phyloP scores from a whole-genome alignment of 1,140 invertebrate genomes.

The Araneus ventricosus region DNA sequence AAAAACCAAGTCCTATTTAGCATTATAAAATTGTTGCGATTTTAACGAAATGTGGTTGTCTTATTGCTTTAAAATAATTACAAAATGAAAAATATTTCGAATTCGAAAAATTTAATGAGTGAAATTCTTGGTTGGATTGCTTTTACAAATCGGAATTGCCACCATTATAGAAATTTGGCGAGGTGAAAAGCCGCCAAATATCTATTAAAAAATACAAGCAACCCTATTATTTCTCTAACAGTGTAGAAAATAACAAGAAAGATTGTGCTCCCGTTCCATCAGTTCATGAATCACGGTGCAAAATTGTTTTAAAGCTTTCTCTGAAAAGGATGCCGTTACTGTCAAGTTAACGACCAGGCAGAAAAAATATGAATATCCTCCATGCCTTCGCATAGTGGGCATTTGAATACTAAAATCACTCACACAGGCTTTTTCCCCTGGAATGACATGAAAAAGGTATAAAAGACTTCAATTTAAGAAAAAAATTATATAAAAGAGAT shows the following conservation, averaged over 20 bases:
- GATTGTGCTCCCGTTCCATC: background rate
- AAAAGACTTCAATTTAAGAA: background rate
- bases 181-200: background rate
- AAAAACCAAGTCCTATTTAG: no score
- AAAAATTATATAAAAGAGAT: background rate
- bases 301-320: conserved; percentile 45
- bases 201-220: background rate
- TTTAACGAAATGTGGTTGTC: no score
- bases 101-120: no score
- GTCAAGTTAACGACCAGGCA: conserved; percentile 25
- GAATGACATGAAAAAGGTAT: background rate
- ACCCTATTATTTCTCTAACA: background rate
- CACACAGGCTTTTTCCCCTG: background rate
- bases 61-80: no score
- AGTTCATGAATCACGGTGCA: conserved; percentile 42
- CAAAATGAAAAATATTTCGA: no score
- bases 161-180: background rate
- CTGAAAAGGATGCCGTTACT: conserved; percentile 41
- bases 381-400: background rate
- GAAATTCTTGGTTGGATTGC: no score
- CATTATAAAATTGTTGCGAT: no score
- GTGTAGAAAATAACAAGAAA: background rate
- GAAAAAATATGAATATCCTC: conserved; percentile 14
- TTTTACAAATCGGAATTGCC: no score
- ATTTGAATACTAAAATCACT: background rate